These are phyloP conservation scores for Hypothenemus hampei DNA, from an alignment of 1,140 invertebrate species.

Conservation along the genomic window DNA sequence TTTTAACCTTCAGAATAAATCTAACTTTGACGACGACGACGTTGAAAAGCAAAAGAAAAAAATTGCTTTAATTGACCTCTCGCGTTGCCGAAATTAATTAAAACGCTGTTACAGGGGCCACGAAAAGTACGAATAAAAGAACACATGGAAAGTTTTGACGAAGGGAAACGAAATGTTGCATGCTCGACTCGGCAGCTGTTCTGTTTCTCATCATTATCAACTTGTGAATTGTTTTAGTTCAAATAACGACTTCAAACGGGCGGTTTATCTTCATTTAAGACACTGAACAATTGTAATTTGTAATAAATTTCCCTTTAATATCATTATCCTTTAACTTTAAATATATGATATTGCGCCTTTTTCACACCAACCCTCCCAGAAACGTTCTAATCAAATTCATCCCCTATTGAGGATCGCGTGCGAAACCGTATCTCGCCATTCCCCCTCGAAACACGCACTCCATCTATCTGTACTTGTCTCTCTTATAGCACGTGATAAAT, in stretches of 20 bases:
- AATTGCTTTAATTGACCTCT: conserved; percentile 3
- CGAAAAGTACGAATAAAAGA: too few species aligned
- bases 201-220: background rate
- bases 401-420: conserved; percentile 11
- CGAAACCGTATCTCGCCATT: conserved; percentile 1
- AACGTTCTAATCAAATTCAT: conserved; percentile 20
- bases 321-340: too few species aligned
- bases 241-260: too few species aligned
- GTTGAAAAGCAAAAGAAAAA: too few species aligned
- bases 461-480: conserved; percentile 26
- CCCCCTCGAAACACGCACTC: conserved; percentile 7
- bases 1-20: too few species aligned
- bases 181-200: background rate
- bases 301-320: too few species aligned
- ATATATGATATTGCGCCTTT: too few species aligned
- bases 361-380: too few species aligned
- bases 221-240: background rate
- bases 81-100: conserved; percentile 3
- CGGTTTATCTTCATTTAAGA: too few species aligned
- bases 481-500: conserved; percentile 25
- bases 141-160: background rate
- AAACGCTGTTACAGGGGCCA: too few species aligned
- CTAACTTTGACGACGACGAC: too few species aligned
- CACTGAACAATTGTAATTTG: too few species aligned
- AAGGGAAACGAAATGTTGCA: background rate